These are phyloP conservation scores for Meganola albula DNA, from an alignment of 2,888 invertebrate species.

Conservation along the genomic window DNA sequence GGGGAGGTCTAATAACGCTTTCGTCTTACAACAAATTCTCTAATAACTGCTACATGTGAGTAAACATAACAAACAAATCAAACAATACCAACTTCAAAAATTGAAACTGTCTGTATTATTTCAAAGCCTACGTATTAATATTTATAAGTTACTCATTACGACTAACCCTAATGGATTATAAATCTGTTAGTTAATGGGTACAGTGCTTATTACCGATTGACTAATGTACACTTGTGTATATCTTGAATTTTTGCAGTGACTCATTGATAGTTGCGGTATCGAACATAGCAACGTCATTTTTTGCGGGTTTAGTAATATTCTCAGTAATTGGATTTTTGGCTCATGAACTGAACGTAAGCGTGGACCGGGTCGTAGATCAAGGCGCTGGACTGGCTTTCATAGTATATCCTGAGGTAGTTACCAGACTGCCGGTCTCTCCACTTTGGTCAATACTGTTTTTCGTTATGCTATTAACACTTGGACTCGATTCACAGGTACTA, in stretches of 20 bases:
- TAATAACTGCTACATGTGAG: constrained; percentile 87
- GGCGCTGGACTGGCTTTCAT: constrained; percentile 89
- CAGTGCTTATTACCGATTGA: no score
- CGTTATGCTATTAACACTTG: constrained; percentile 85
- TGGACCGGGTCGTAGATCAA: constrained; percentile 85
- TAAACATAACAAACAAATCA: no score
- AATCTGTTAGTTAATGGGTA: no score
- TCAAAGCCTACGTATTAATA: no score
- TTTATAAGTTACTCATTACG: no score
- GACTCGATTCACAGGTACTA: constrained; percentile 82
- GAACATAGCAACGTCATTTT: constrained; percentile 87
- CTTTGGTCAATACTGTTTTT: constrained; percentile 90
- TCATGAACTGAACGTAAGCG: constrained; percentile 82
- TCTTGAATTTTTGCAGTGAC: constrained; percentile 80
- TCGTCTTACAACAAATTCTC: constrained; percentile 91
- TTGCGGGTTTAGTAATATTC: constrained; percentile 88
- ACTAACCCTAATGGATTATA: no score
- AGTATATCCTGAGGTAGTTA: constrained; percentile 90
- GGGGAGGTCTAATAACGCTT: constrained; percentile 91
- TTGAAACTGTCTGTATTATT: no score
- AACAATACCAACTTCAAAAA: no score
- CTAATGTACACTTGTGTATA: no score
- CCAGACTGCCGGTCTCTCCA: constrained; percentile 86
- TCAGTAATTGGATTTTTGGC: constrained; percentile 90
- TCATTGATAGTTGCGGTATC: constrained; percentile 86